phyloP scores from a whole-genome alignment of 1,140 invertebrate species.

The Drosophila kepulauana region DNA sequence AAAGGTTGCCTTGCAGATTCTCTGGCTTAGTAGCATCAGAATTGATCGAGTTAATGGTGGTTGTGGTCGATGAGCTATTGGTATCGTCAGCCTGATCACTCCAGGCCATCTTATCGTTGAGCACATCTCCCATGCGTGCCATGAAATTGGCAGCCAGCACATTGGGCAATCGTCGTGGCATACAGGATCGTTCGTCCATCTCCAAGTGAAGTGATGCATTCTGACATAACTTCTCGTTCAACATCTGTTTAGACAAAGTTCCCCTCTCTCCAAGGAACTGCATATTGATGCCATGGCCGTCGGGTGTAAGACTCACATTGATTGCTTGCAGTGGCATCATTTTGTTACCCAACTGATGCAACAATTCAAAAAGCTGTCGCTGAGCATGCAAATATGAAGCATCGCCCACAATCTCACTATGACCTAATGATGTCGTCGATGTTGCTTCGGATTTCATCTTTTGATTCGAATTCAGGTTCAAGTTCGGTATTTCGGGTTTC shows the following conservation, averaged over 20 bases:
- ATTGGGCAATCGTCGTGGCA: slow-evolving; percentile 39
- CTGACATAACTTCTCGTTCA: slow-evolving; percentile 24
- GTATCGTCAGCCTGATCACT: slow-evolving; percentile 1
- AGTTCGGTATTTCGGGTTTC: neutral
- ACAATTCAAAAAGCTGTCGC: slow-evolving; percentile 30
- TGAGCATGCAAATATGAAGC: slow-evolving; percentile 33
- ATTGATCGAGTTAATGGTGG: neutral
- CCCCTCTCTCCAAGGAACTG: slow-evolving; percentile 26
- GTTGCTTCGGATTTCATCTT: slow-evolving; percentile 32
- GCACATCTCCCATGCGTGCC: slow-evolving; percentile 36
- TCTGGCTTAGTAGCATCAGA: neutral
- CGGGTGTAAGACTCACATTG: slow-evolving; percentile 28
- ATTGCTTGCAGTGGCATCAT: slow-evolving; percentile 32
- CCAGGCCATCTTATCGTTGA: slow-evolving; percentile 33
- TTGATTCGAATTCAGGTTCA: neutral
- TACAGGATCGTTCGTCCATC: slow-evolving; percentile 22
- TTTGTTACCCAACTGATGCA: slow-evolving; percentile 42
- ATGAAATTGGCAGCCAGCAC: slow-evolving; percentile 41
- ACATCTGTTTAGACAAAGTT: slow-evolving; percentile 7
- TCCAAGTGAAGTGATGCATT: slow-evolving; percentile 28
- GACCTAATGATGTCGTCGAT: slow-evolving; percentile 18
- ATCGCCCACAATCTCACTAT: slow-evolving; percentile 11
- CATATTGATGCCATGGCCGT: slow-evolving; percentile 44
- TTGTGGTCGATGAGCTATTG: neutral
- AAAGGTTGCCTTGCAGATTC: neutral